Evolutionary conservation across 2,888 invertebrate genomes (phyloP).

Genomic region (Coelinius sp.): DNA sequence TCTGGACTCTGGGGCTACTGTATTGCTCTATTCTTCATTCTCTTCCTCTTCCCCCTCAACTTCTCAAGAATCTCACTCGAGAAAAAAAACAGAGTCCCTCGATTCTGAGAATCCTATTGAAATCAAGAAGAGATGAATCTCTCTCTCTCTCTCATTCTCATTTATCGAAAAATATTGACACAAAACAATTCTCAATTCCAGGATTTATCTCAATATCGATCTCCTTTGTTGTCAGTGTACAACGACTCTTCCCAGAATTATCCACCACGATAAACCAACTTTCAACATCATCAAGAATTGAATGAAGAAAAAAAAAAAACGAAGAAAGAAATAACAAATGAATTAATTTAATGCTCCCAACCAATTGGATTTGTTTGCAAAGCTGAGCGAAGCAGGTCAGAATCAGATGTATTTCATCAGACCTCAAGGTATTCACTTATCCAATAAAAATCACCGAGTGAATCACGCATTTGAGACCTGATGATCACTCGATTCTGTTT

Average conservation of each 20-base stretch:
- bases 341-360: not conserved
- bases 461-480: slow-evolving; percentile 17
- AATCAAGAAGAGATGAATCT: not conserved
- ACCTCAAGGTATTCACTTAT: slow-evolving; percentile 13
- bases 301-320: not conserved
- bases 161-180: slow-evolving; percentile 7
- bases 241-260: not conserved
- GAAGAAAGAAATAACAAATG: not conserved
- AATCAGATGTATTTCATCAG: slow-evolving; percentile 30
- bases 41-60: slow-evolving; percentile 29
- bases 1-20: slow-evolving; percentile 47
- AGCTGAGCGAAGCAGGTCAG: slow-evolving; percentile 22
- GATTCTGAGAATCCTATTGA: not conserved
- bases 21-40: slow-evolving; percentile 17
- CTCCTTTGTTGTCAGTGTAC: not conserved
- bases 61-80: slow-evolving; percentile 39
- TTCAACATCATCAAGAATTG: not conserved
- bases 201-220: slow-evolving; percentile 16
- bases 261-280: not conserved
- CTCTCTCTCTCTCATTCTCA: not conserved
- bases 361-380: slow-evolving; percentile 22
- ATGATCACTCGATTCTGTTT: slow-evolving; percentile 1
- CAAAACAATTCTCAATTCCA: slow-evolving; percentile 3
- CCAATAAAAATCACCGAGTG: slow-evolving; percentile 14
- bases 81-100: not conserved